Conservation (phyloP, 2,797 vertebrate species). For the Sebastes matsubarae region DNA sequence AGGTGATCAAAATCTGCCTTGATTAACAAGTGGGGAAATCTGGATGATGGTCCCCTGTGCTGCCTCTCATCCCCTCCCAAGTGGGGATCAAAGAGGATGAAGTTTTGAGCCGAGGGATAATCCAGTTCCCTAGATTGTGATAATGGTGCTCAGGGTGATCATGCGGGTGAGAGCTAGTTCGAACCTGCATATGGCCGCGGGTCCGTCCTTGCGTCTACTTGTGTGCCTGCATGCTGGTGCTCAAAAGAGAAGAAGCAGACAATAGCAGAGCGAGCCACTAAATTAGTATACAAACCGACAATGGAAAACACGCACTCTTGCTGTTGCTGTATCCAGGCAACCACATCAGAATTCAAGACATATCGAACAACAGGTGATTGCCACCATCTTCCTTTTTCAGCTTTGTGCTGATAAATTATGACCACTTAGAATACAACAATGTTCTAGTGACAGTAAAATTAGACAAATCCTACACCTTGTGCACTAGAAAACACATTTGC, state of each 20-base stretch:
- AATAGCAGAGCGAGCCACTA: conserved; percentile 41
- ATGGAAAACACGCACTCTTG: conserved; percentile 27
- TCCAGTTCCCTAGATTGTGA: conserved; percentile 81
- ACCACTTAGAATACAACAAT: conserved; percentile 9
- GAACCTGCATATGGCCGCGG: conserved; percentile 11
- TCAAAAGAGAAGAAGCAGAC: conserved; percentile 48
- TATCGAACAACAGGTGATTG: conserved; percentile 65
- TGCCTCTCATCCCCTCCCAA: conserved; percentile 70
- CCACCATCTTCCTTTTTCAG: conserved; percentile 33
- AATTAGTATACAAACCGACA: conserved; percentile 34
- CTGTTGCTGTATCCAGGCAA: conserved; percentile 76
- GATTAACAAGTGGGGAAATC: conserved; percentile 76
- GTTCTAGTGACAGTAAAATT: conserved; percentile 12
- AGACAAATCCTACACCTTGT: not conserved
- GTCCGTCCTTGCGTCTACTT: conserved; percentile 20
- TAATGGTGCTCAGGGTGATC: conserved; percentile 78
- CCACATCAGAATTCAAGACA: conserved; percentile 63
- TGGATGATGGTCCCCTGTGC: conserved; percentile 57
- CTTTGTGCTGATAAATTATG: conserved; percentile 23
- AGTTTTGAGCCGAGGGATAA: conserved; percentile 78
- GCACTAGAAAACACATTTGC: conserved; percentile 12
- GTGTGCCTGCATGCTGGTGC: conserved; percentile 18
- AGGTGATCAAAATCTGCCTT: conserved; percentile 80
- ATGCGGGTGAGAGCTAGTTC: conserved; percentile 56
- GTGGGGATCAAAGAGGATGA: conserved; percentile 77